Base-by-base conservation (phyloP, 2,113 vertebrate species). In the Megaceryle torquata region DNA sequence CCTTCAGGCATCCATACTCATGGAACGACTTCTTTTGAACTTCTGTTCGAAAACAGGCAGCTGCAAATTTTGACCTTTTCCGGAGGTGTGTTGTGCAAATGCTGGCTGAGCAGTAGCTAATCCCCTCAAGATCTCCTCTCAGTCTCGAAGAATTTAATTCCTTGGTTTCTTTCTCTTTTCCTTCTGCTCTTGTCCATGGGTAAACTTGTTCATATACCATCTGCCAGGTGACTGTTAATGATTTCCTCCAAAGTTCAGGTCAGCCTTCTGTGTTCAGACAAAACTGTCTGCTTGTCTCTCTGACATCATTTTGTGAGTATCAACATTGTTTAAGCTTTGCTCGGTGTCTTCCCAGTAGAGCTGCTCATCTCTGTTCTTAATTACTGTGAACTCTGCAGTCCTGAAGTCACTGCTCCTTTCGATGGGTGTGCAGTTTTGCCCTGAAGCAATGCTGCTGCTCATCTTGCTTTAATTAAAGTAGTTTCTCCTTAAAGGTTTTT, bases 31-130 rank as follows among this genome's bases (percentile, higher is more conserved):
- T 97, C 16, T 31, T 56, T 54, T 15, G 10, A 54, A 17, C 53
- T 54, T 31, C 65, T 97, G 46, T 86, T 97, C 78, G 75, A 95
- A 68, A 98, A 95, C 88, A 94, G 19, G 95, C 88, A 94, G 19
- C 95, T 98, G 80, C 96, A 97, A 86, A 93, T 95, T 57, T 88
- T 97, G 77, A 96, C 98, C 79, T 98, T 98, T 87, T 87, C 96
- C 37, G 91, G 93, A 68, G 41, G 54, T 12, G 57, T 22, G 0
- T 86, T 97, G 3, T 92, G 83, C n/a, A 91, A 85, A 81, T 70
- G 59, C 85, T 97, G 95, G 18, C 86, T 51, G 94, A 91, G 91
- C 95, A 97, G 89, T 71, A 95, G 10, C 88, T 53, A 28, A 97
- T 97, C 21, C 94, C 5, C 26, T 86, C 29, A 54, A 44, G 24